Evolutionary conservation across 2,113 vertebrate genomes (phyloP).

Genomic region (Otolemur garnettii): DNA sequence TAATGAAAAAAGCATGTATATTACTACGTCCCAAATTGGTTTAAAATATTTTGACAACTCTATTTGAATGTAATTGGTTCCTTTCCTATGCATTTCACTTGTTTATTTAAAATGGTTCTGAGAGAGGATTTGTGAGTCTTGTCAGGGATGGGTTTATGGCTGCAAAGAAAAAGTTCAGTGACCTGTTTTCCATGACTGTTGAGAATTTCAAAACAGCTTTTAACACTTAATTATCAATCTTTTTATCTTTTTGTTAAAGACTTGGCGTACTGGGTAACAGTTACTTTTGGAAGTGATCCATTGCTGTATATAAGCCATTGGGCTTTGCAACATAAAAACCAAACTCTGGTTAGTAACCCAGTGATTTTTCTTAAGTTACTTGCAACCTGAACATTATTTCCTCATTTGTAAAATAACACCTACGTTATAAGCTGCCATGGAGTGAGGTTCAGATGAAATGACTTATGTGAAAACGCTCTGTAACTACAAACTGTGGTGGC

Average conservation of each 20-base stretch:
- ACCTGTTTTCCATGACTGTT: background rate
- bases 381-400: background rate
- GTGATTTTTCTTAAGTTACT: background rate
- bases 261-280: accelerated
- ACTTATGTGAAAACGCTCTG: background rate
- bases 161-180: background rate
- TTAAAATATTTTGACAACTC: constrained; percentile 56
- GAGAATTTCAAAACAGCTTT: background rate
- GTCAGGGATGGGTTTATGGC: background rate
- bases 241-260: background rate
- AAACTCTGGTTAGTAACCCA: background rate
- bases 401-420: background rate
- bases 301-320: background rate
- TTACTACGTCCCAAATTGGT: background rate
- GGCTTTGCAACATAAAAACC: background rate
- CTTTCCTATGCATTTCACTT: background rate
- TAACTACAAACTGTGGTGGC: background rate
- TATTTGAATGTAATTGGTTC: background rate
- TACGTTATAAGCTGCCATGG: background rate
- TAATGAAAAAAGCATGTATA: background rate
- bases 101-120: background rate
- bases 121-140: background rate
- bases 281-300: background rate
- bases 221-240: background rate
- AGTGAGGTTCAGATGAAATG: background rate